A percentile compares a stretch with the other conserved stretches of the same genome.
Conservation (phyloP, 2,797 vertebrate species). For the Gymnodraco acuticeps region DNA sequence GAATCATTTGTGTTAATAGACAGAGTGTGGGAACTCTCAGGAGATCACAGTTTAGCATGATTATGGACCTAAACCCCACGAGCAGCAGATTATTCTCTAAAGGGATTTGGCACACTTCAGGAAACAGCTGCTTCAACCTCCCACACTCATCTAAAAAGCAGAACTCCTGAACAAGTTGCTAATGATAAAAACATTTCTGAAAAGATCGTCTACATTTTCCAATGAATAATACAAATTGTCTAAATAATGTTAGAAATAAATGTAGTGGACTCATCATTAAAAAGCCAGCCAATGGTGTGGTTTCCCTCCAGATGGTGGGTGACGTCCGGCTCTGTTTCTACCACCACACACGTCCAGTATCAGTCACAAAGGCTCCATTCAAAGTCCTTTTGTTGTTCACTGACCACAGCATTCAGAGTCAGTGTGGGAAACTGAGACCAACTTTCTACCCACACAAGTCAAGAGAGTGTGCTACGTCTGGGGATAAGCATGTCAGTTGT, state of each 20-base stretch:
- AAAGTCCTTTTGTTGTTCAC: slow-evolving; percentile 55
- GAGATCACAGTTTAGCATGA: slow-evolving; percentile 3
- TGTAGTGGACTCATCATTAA: background rate
- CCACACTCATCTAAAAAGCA: background rate
- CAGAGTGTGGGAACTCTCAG: slow-evolving; percentile 23
- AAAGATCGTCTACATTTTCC: no score
- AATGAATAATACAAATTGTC: no score
- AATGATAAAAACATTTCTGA: no score
- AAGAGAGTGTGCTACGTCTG: background rate
- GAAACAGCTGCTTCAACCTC: slow-evolving; percentile 33
- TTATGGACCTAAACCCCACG: slow-evolving; percentile 8
- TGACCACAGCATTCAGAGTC: slow-evolving; percentile 39
- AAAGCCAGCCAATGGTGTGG: background rate
- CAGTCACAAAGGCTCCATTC: slow-evolving; percentile 56
- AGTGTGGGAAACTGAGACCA: slow-evolving; percentile 12
- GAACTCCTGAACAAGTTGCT: no score
- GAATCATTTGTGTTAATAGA: background rate
- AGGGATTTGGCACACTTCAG: slow-evolving; percentile 57
- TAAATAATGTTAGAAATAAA: background rate
- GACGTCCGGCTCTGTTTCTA: slow-evolving; percentile 40
- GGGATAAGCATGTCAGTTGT: background rate
- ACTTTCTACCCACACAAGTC: slow-evolving; percentile 1
- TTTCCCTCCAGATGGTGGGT: slow-evolving; percentile 70
- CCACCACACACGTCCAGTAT: slow-evolving; percentile 44
- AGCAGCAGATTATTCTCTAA: slow-evolving; percentile 36